phyloP scores from a whole-genome alignment of 2,797 vertebrate genomes.

The Ambastaia sidthimunki region DNA sequence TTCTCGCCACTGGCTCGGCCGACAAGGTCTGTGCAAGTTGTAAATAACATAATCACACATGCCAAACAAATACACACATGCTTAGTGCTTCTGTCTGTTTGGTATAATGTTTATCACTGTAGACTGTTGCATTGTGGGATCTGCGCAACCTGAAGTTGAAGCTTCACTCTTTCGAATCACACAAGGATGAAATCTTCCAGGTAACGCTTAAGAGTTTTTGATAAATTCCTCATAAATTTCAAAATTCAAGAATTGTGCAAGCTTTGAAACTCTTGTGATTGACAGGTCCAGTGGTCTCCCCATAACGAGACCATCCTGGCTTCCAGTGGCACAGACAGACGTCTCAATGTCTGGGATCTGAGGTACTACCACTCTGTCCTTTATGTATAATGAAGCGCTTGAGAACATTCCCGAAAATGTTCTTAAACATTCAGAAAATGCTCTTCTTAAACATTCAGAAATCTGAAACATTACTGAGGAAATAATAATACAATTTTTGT shows the following conservation, averaged over 20 bases:
- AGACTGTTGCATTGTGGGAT: slow-evolving; percentile 95
- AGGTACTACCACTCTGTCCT: slow-evolving; percentile 73
- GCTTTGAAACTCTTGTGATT: slow-evolving; percentile 40
- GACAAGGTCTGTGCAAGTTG: slow-evolving; percentile 82
- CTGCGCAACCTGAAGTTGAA: slow-evolving; percentile 91
- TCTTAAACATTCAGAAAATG: background rate
- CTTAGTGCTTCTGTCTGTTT: background rate
- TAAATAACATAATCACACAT: background rate
- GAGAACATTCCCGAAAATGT: background rate
- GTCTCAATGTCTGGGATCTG: slow-evolving; percentile 92
- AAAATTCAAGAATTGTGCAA: slow-evolving; percentile 28
- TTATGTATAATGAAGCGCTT: background rate
- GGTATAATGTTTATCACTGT: slow-evolving; percentile 23
- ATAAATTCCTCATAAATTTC: background rate
- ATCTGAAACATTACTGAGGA: too few species aligned
- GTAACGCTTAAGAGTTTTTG: slow-evolving; percentile 68
- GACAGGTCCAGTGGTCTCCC: slow-evolving; percentile 93
- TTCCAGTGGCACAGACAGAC: slow-evolving; percentile 89
- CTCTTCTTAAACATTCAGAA: background rate
- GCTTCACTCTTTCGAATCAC: slow-evolving; percentile 93
- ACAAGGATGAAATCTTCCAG: slow-evolving; percentile 97
- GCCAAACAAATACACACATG: background rate
- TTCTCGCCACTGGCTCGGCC: slow-evolving; percentile 91
- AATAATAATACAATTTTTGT: too few species aligned
- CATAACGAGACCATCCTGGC: slow-evolving; percentile 94